A percentile compares a stretch with the other conserved stretches of the same genome.
phyloP scores from a whole-genome alignment of 2,113 vertebrate species.

The Herpetotheres cachinnans region DNA sequence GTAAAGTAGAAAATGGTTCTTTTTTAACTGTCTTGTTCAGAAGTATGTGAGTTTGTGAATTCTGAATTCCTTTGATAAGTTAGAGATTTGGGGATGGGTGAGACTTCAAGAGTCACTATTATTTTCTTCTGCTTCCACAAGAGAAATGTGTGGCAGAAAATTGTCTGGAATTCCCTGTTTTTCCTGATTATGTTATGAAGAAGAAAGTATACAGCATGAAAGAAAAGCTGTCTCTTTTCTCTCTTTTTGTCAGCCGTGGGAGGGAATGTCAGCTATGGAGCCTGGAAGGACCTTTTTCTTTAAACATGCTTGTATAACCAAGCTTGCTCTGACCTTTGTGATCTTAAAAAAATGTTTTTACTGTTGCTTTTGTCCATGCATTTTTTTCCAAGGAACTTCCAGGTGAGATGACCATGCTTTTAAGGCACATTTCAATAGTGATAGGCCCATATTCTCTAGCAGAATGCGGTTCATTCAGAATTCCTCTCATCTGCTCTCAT shows the following conservation, averaged over 20 bases:
- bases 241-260: not conserved
- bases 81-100: not conserved
- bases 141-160: not conserved
- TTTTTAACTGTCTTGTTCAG: not conserved
- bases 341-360: not conserved
- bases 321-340: not conserved
- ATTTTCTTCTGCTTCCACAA: not conserved
- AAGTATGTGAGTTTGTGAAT: not conserved
- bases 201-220: not conserved
- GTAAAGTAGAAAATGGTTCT: not conserved
- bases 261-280: not conserved
- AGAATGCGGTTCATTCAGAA: not conserved
- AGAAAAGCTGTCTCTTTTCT: not conserved
- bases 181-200: not conserved
- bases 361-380: not conserved
- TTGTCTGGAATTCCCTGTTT: not conserved
- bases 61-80: not conserved
- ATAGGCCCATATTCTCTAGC: not conserved
- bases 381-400: not conserved
- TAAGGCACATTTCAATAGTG: not conserved
- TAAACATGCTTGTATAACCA: fast-evolving
- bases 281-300: not conserved
- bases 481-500: not conserved
- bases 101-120: not conserved
- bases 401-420: not conserved